Evolutionary conservation across 2,797 vertebrate species (phyloP), one percentile per base, ranked within the genome.

Genomic region (Sciurus vulgaris): DNA sequence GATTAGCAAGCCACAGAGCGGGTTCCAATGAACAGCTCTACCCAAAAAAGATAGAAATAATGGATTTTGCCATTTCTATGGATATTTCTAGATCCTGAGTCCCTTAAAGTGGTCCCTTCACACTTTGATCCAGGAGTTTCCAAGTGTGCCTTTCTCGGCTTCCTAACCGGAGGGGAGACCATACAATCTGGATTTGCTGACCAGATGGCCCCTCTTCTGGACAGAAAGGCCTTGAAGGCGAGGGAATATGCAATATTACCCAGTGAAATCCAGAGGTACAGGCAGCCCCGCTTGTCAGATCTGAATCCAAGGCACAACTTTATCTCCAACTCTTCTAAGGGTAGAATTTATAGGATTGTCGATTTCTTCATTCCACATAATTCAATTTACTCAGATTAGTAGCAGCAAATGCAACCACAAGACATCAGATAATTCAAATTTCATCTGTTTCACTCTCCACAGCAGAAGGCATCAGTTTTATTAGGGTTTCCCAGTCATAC

Each of bases 371-470:
- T 74, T 51, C 51, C 54, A 35, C 7, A 5, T 65, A 33, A 65
- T 13, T 86, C 51, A 28, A 24, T 59, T 47, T 85, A 77, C 54
- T 94, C 63, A 72, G 22, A 86, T 91, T 47, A 90, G 83, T 63
- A 86, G 63, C 61, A 91, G 35, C 54, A 82, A 86, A 91, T 56
- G 22, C 47, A 77, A 72, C 10, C 33, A 56, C 74, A 33, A 67
- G 72, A 47, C 44, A 41, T 17, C 14, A 51, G 59, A 41, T 20
- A 8, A 38, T 9, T 76, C 82, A 63, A 9, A 77, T 9, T 63
- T n/a, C 38, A 15, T 44, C 76, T 76, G 18, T 54, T 35, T 88
- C 24, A 35, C 17, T 74, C 30, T 35, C 15, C 89, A 56, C 8
- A 54, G 65, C 13, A 20, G 38, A 17, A 12, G 17, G 33, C 35